A percentile compares a stretch with the other conserved stretches of the same genome.
These are phyloP conservation scores for Axinella damicornis DNA, from an alignment of 37 sponge, comb jelly and placozoan genomes.

Conservation along the genomic window DNA sequence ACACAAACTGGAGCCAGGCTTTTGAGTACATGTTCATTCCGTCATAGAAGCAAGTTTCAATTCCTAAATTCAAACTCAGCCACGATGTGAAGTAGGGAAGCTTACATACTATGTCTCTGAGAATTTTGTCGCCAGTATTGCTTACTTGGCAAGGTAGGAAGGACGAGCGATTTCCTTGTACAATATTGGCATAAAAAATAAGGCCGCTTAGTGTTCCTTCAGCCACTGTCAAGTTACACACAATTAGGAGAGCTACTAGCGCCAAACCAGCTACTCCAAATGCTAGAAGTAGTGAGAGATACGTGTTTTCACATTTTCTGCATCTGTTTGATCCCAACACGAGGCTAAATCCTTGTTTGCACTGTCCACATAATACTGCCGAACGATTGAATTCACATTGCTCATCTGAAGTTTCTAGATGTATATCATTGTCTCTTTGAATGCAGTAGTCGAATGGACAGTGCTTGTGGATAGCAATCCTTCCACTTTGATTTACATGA, in stretches of 20 bases:
- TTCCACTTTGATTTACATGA: too few relatives aligned
- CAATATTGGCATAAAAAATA: not conserved
- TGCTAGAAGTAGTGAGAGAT: not conserved
- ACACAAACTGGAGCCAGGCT: constrained; percentile 26
- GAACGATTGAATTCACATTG: not conserved
- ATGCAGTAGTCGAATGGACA: constrained; percentile 13
- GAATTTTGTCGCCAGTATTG: too few relatives aligned
- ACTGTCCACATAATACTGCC: not conserved
- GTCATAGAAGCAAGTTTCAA: constrained; percentile 6
- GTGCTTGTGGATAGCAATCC: too few relatives aligned
- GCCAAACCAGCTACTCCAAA: not conserved
- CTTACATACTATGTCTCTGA: too few relatives aligned
- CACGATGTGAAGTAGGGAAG: not conserved
- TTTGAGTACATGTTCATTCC: constrained; percentile 5
- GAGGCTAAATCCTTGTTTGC: not conserved
- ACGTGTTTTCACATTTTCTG: not conserved
- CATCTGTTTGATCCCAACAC: not conserved
- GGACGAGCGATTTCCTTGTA: not conserved
- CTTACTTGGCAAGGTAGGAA: too few relatives aligned
- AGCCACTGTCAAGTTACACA: constrained; percentile 8
- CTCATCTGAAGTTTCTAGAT: not conserved
- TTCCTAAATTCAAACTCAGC: not conserved
- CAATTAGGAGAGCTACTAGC: not conserved
- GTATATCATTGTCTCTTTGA: not conserved
- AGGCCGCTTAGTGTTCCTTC: not conserved